Evolutionary conservation across 1,140 invertebrate species (phyloP).

Genomic region (Drosophila trapezifrons): DNA sequence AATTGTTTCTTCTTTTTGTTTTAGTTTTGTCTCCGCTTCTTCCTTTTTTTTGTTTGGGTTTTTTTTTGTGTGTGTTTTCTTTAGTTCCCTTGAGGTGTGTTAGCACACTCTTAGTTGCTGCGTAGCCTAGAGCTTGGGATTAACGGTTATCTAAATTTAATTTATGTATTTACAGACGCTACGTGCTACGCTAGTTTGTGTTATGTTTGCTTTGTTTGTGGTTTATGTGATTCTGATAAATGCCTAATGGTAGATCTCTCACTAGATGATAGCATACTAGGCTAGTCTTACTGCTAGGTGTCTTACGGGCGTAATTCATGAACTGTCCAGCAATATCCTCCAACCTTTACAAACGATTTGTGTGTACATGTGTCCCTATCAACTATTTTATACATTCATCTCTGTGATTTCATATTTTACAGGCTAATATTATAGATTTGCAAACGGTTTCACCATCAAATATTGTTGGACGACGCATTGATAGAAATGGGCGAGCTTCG

Average conservation of each 20-base stretch:
- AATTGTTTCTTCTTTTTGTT: constrained; percentile 9
- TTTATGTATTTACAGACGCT: constrained; percentile 47
- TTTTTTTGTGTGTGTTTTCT: constrained; percentile 26
- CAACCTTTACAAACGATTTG: constrained; percentile 63
- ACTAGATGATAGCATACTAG: constrained; percentile 40
- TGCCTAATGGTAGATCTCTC: constrained; percentile 54
- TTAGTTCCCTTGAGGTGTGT: constrained; percentile 39
- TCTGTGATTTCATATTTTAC: constrained; percentile 50
- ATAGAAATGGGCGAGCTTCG: constrained; percentile 30
- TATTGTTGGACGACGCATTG: constrained; percentile 69
- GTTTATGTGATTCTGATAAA: constrained; percentile 36
- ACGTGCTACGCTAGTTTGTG: constrained; percentile 47
- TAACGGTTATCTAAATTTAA: constrained; percentile 26
- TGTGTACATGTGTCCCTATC: constrained; percentile 33
- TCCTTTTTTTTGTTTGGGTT: constrained; percentile 4
- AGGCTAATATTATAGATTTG: constrained; percentile 58
- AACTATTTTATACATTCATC: constrained; percentile 67
- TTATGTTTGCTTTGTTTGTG: constrained; percentile 28
- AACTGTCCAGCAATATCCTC: constrained; percentile 73
- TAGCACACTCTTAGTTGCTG: constrained; percentile 33
- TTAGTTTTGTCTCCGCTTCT: constrained; percentile 21
- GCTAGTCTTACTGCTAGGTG: constrained; percentile 48
- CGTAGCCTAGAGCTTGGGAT: constrained; percentile 29
- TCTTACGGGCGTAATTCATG: constrained; percentile 59
- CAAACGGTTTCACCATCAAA: constrained; percentile 63